Evolutionary conservation across 2,888 invertebrate species (phyloP).

Genomic region (Macaria notata): DNA sequence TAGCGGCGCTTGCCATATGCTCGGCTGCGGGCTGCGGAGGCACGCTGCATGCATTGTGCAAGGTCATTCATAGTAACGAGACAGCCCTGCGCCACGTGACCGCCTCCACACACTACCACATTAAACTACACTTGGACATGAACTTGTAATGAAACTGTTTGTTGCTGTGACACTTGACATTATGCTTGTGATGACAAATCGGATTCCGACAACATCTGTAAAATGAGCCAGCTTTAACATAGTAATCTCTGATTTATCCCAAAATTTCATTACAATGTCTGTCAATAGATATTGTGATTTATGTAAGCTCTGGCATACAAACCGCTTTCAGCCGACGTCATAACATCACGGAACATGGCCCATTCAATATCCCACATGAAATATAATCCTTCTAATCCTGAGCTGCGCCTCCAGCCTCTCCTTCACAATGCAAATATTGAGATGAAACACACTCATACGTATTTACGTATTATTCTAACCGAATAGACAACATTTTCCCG

Average conservation of each 20-base stretch:
- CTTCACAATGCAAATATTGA: conserved; percentile 10
- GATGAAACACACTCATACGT: conserved; percentile 10
- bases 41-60: conserved; percentile 10
- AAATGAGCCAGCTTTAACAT: too few species aligned
- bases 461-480: conserved; percentile 2
- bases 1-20: conserved; percentile 2
- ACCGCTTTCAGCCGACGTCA: too few species aligned
- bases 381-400: conserved; percentile 14
- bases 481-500: conserved; percentile 3
- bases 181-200: too few species aligned
- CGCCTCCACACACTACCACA: too few species aligned
- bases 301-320: too few species aligned
- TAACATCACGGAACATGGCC: not conserved
- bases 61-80: conserved; percentile 13
- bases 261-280: too few species aligned
- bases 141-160: too few species aligned
- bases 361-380: conserved; percentile 11
- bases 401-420: conserved; percentile 3
- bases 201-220: too few species aligned
- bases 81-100: conserved; percentile 22
- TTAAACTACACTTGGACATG: too few species aligned
- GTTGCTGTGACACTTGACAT: too few species aligned
- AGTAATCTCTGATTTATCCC: too few species aligned
- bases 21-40: not conserved
- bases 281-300: too few species aligned